phyloP scores from a whole-genome alignment of 2,797 vertebrate species.

The Pangasius mekongensis region DNA sequence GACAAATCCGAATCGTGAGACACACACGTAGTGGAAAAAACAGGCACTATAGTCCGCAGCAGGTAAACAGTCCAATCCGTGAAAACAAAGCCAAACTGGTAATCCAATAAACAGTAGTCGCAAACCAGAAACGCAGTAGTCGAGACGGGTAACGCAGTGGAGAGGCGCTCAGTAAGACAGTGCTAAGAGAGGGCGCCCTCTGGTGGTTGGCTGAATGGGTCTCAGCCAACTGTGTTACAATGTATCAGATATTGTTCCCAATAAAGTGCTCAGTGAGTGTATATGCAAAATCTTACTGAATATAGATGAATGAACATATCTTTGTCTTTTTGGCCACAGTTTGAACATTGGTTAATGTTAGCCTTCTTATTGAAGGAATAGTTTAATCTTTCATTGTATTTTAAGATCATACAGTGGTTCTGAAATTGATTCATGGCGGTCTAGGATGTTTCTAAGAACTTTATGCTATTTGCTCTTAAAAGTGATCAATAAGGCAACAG shows the following conservation, averaged over 20 bases:
- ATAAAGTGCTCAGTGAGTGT: neutral
- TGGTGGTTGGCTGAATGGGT: too few relatives aligned
- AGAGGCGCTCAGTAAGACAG: too few relatives aligned
- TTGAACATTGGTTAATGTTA: neutral
- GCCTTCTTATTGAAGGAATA: neutral
- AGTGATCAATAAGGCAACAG: neutral
- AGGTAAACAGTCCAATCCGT: too few relatives aligned
- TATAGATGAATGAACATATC: neutral
- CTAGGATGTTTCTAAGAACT: neutral
- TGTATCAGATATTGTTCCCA: neutral
- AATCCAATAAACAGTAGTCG: too few relatives aligned
- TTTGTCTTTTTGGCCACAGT: neutral
- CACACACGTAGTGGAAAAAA: too few relatives aligned
- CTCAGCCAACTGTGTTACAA: too few relatives aligned
- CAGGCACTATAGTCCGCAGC: too few relatives aligned
- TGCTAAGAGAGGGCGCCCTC: too few relatives aligned
- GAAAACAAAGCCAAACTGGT: too few relatives aligned
- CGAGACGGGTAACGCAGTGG: too few relatives aligned
- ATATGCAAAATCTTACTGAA: neutral
- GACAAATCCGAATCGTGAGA: too few relatives aligned
- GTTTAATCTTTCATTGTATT: neutral
- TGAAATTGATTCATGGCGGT: neutral
- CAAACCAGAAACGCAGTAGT: too few relatives aligned
- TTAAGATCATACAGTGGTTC: neutral
- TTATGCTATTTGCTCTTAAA: neutral